Percentiles rank a stretch among this genome's conserved stretches.
These are phyloP conservation scores for Orchesella cincta DNA, from an alignment of 1,140 invertebrate genomes.

Conservation along the genomic window DNA sequence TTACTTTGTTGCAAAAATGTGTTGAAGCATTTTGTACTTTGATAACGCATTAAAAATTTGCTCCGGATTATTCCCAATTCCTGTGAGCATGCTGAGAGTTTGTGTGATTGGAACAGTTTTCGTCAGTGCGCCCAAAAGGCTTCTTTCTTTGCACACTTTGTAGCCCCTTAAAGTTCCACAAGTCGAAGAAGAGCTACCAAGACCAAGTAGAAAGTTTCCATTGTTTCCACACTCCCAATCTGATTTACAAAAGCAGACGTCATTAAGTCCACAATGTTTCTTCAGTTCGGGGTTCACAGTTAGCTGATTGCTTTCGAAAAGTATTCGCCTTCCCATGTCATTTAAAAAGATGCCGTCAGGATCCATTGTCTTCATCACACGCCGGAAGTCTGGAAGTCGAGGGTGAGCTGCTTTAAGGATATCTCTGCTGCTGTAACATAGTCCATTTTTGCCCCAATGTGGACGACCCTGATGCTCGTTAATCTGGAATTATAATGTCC, in stretches of 20 bases:
- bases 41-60: too few relatives aligned
- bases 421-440: background rate
- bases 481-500: background rate
- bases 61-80: too few relatives aligned
- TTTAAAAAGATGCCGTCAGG: constrained; percentile 41
- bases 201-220: too few relatives aligned
- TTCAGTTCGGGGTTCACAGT: background rate
- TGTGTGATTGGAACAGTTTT: too few relatives aligned
- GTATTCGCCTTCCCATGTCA: constrained; percentile 35
- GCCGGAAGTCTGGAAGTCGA: background rate
- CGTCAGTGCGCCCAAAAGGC: too few relatives aligned
- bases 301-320: background rate
- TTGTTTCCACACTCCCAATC: background rate
- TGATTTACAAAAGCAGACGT: constrained; percentile 1
- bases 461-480: background rate
- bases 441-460: constrained; percentile 23
- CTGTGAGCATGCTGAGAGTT: too few relatives aligned
- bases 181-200: too few relatives aligned
- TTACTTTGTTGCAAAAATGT: too few relatives aligned
- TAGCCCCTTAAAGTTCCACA: too few relatives aligned
- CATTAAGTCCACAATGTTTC: background rate
- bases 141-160: too few relatives aligned
- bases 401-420: background rate
- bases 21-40: too few relatives aligned
- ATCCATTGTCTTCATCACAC: constrained; percentile 30